Conservation (phyloP, 2,888 invertebrate genomes). For the Drosophila quinaria region DNA sequence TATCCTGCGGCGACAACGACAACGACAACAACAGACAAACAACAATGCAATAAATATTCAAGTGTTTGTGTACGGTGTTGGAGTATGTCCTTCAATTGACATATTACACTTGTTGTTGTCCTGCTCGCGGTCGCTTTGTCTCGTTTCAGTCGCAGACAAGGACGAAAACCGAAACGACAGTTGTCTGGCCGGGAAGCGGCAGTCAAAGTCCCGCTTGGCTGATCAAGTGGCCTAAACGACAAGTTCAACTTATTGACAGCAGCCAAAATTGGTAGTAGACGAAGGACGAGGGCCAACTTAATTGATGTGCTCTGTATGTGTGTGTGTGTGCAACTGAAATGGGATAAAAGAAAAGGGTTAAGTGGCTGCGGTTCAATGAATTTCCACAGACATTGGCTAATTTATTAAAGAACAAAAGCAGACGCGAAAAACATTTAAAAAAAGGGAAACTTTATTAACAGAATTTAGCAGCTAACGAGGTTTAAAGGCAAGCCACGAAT, state of each 20-base stretch:
- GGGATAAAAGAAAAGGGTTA: constrained; percentile 64
- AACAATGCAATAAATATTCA: constrained; percentile 77
- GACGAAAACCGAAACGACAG: constrained; percentile 7
- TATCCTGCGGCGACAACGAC: constrained; percentile 72
- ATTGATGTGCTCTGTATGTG: constrained; percentile 60
- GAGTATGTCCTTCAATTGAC: constrained; percentile 73
- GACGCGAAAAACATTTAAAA: constrained; percentile 6
- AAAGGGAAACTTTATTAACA: constrained; percentile 10
- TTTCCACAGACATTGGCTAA: constrained; percentile 50
- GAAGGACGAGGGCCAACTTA: constrained; percentile 38
- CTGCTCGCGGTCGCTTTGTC: constrained; percentile 58
- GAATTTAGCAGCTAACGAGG: constrained; percentile 20
- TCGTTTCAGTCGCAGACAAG: constrained; percentile 43
- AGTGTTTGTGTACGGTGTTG: constrained; percentile 48
- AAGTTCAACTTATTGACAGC: constrained; percentile 70
- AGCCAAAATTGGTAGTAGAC: constrained; percentile 1
- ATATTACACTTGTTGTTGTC: constrained; percentile 75
- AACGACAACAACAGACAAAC: constrained; percentile 53
- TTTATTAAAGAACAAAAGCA: constrained; percentile 46
- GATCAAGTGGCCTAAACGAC: constrained; percentile 59
- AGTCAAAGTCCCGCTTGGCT: constrained; percentile 52
- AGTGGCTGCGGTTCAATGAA: constrained; percentile 71
- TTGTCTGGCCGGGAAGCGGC: constrained; percentile 21
- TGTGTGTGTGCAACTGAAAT: constrained; percentile 15
- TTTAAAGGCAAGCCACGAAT: constrained; percentile 13